Conservation (phyloP, 1,140 invertebrate species). For the Drosophila trapezifrons region DNA sequence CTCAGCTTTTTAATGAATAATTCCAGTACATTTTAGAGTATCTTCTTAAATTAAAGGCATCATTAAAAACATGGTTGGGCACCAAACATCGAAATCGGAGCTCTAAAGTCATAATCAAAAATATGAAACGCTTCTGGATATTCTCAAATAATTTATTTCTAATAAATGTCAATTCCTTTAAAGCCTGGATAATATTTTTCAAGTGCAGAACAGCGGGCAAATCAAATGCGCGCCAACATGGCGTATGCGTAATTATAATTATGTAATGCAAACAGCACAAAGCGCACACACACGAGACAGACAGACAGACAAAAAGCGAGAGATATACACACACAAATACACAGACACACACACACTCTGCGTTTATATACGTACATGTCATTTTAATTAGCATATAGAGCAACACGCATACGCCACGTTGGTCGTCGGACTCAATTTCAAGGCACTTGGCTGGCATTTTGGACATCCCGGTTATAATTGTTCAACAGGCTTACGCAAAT, state of each 20-base stretch:
- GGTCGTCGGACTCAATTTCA: slow-evolving; percentile 75
- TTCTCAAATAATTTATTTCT: not conserved
- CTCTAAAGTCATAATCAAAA: no score
- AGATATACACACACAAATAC: slow-evolving; percentile 7
- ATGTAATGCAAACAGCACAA: slow-evolving; percentile 76
- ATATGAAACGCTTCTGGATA: not conserved
- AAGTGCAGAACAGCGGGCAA: slow-evolving; percentile 26
- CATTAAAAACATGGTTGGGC: no score
- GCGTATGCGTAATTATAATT: slow-evolving; percentile 81
- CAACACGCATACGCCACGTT: slow-evolving; percentile 76
- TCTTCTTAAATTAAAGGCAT: no score
- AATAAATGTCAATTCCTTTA: not conserved
- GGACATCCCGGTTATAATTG: slow-evolving; percentile 78
- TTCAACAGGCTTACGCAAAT: slow-evolving; percentile 78
- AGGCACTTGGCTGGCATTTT: slow-evolving; percentile 74
- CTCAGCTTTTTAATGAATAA: no score
- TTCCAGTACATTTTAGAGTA: not conserved
- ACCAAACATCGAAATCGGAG: no score
- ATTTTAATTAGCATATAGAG: slow-evolving; percentile 80
- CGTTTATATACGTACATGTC: slow-evolving; percentile 33
- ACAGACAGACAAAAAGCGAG: slow-evolving; percentile 20
- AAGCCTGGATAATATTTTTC: not conserved
- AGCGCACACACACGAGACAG: slow-evolving; percentile 37
- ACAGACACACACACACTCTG: slow-evolving; percentile 4
- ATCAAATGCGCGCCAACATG: slow-evolving; percentile 71